Evolutionary conservation across 2,797 vertebrate species (phyloP).

Genomic region (Orientallactaga sibirica): DNA sequence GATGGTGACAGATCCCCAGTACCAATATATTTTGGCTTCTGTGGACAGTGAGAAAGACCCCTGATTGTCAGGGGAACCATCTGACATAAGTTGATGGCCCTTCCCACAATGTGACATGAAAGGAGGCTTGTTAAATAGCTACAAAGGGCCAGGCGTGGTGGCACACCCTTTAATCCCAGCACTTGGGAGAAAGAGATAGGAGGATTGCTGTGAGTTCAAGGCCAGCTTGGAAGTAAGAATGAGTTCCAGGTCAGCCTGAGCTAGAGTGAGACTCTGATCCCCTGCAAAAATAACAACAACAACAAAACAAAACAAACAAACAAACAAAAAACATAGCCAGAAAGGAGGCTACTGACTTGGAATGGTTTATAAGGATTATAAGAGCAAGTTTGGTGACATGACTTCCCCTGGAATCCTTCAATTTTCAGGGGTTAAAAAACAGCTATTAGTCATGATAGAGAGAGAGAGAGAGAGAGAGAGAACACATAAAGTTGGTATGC

Average conservation of each 20-base stretch:
- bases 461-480: neutral
- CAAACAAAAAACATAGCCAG: no score
- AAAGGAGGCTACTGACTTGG: neutral
- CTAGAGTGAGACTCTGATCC: no score
- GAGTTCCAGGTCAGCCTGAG: no score
- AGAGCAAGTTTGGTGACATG: neutral
- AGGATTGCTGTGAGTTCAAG: no score
- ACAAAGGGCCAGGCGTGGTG: neutral
- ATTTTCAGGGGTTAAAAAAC: constrained; percentile 34
- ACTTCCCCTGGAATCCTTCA: neutral
- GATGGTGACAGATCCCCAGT: neutral
- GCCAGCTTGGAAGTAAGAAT: no score
- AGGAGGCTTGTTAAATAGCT: neutral
- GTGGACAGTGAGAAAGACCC: neutral
- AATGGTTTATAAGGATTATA: neutral
- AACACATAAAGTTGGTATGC: neutral
- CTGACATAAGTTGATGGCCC: neutral
- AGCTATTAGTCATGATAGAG: neutral
- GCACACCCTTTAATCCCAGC: no score
- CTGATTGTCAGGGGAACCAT: neutral
- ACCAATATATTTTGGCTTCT: neutral
- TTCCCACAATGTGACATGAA: neutral
- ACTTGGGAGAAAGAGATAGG: no score
- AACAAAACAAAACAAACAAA: no score
- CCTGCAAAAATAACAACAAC: no score